Base-by-base conservation (phyloP, 2,797 vertebrate species). In the Loriculus beryllinus region DNA sequence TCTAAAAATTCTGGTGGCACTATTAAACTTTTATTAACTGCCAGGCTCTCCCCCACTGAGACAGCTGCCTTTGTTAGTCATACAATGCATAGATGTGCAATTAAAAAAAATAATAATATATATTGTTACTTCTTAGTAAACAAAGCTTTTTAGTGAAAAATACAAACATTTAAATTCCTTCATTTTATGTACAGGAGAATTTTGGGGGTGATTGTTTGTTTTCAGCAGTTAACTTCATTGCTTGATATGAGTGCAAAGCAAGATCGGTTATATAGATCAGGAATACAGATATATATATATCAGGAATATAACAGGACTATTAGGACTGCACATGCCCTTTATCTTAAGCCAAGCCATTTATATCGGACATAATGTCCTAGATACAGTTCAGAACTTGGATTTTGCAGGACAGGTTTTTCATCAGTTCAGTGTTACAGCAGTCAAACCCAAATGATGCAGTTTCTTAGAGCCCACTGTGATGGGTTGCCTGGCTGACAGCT, bases 401-500 rank as follows among this genome's bases (percentile, higher is more conserved):
- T 92, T 81, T 90, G 42, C 42, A 48, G 60, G 63, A 76, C 16
- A 37, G 40, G 23, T 43, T 78, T 68, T 81, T 59, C 49, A 31
- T 40, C n/a, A 57, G n/a, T 63, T 75, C 31, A 51, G 1, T 29
- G 18, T 47, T 68, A 64, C 6, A 48, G 33, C 11, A 85, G 15
- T 64, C 37, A 78, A 84, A 51, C 19, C 59, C 15, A 8, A 25
- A 64, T 43, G 28, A 82, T 8, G 29, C 11, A 63, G 16, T 33
- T 77, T 69, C 49, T 77, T 74, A 48, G 19, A 74, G 70, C 22
- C 12, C 8, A 18, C 9, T n/a, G 7, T 7, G 13, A 3, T 14
- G 42, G 26, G 35, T 4, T 82, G 28, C 22, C 9, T 0, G 1
- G 31, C 26, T 3, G 1, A n/a, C 67, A 72, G 22, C 19, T 42